These are phyloP conservation scores for Leptobrachium ailaonicum DNA, from an alignment of 2,113 vertebrate species.

Conservation along the genomic window DNA sequence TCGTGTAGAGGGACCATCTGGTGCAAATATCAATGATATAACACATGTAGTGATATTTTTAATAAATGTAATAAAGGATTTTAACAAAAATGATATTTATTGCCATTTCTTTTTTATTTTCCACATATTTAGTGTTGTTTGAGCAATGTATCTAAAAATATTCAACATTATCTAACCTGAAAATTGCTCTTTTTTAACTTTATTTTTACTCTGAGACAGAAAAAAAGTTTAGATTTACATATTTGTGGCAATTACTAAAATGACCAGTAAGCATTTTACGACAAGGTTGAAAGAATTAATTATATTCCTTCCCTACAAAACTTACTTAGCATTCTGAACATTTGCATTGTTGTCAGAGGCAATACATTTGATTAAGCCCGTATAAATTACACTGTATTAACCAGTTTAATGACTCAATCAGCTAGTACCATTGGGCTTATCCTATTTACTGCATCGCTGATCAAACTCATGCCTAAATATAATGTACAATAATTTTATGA, in stretches of 20 bases:
- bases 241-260: conserved; percentile 65
- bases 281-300: conserved; percentile 65
- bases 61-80: too few relatives aligned
- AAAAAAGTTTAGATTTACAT: conserved; percentile 65
- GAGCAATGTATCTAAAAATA: too few relatives aligned
- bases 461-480: conserved; percentile 52
- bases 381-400: conserved; percentile 67
- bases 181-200: too few relatives aligned
- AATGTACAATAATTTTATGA: conserved; percentile 43
- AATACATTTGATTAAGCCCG: conserved; percentile 72
- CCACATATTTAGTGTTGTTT: too few relatives aligned
- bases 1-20: too few relatives aligned
- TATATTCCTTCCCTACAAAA: conserved; percentile 58
- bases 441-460: conserved; percentile 50
- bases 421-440: conserved; percentile 56
- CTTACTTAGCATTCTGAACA: conserved; percentile 66
- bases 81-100: too few relatives aligned
- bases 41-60: too few relatives aligned
- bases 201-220: too few relatives aligned
- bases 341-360: conserved; percentile 67
- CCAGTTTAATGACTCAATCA: conserved; percentile 62
- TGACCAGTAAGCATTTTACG: conserved; percentile 70
- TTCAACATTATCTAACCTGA: too few relatives aligned
- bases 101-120: too few relatives aligned
- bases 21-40: too few relatives aligned